Conservation (phyloP, 1,140 invertebrate species). For the Lethocerus indicus region DNA sequence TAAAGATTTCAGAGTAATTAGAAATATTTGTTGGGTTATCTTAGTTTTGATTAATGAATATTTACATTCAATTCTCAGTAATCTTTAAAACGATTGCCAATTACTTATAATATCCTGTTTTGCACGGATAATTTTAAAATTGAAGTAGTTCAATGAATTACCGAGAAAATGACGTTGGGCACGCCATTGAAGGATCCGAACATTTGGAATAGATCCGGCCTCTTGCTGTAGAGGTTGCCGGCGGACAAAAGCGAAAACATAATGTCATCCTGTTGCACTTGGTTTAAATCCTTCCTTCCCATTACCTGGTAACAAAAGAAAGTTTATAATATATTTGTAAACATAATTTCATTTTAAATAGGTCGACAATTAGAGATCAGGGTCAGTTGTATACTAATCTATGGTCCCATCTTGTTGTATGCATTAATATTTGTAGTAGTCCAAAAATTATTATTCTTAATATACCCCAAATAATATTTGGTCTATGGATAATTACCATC, state of each 20-base stretch:
- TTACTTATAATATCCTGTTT: neutral
- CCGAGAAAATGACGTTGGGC: slow-evolving; percentile 33
- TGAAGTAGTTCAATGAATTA: slow-evolving; percentile 17
- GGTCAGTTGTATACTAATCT: neutral
- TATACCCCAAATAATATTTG: slow-evolving; percentile 34
- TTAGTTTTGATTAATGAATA: neutral
- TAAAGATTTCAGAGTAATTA: neutral
- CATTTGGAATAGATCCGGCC: slow-evolving; percentile 29
- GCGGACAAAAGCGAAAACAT: slow-evolving; percentile 27
- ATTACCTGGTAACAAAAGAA: slow-evolving; percentile 23
- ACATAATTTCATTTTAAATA: neutral
- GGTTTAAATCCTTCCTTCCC: slow-evolving; percentile 26
- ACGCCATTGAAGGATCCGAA: slow-evolving; percentile 30
- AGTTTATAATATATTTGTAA: slow-evolving; percentile 2
- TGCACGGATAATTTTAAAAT: neutral
- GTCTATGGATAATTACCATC: neutral
- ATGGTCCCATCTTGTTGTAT: neutral
- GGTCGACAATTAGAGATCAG: neutral
- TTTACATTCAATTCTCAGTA: neutral
- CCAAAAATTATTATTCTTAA: slow-evolving; percentile 26
- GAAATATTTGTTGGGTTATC: neutral
- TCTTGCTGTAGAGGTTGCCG: slow-evolving; percentile 24
- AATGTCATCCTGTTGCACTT: slow-evolving; percentile 29
- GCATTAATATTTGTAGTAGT: neutral
- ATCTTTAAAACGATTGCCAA: neutral